Evolutionary conservation across 2,113 vertebrate species (phyloP), one percentile per base, ranked within the genome.

Genomic region (Dicerorhinus sumatrensis): DNA sequence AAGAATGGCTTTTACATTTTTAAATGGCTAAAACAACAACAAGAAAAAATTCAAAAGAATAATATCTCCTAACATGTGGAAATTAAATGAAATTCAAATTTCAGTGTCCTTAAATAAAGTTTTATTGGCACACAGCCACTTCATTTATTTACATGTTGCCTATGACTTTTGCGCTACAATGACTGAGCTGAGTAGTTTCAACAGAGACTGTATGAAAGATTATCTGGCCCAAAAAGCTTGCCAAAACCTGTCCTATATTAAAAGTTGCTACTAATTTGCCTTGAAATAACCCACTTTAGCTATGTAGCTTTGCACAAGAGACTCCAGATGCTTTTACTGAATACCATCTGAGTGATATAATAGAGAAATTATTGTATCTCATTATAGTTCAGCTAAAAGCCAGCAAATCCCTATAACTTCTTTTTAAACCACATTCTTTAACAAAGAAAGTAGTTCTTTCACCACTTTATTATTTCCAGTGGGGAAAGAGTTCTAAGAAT

Each of bases 251-350:
- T 2, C 83, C 97, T 96, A 42, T 10, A 98, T 97, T 93, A 98
- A 98, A 98, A 98, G 98, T 96, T 98, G 95, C 98, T 96, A 98
- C 98, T 98, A 99, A 98, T 99, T 99, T 99, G 98, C 98, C 98
- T 98, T 98, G 96, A 99, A 99, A 98, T 98, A 98, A 98, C 98
- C 96, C 98, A 98, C 96, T 98, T 98, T 98, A 85, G 98, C 98
- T 97, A 98, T 97, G 86, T 56, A 98, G 98, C 98, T 99, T 94
- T 96, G 98, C 98, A 96, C 67, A 96, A 72, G 85, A 97, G 95
- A 90, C 97, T 98, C 98, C 99, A 99, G 97, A 99, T 99, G 99
- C 98, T 99, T 99, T 97, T 95, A 90, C 96, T 98, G 99, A 98
- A 96, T 89, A 94, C 93, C 98, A 98, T 96, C 95, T 98, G 98